Conservation (phyloP, 2,797 vertebrate genomes). For the Allobates femoralis region DNA sequence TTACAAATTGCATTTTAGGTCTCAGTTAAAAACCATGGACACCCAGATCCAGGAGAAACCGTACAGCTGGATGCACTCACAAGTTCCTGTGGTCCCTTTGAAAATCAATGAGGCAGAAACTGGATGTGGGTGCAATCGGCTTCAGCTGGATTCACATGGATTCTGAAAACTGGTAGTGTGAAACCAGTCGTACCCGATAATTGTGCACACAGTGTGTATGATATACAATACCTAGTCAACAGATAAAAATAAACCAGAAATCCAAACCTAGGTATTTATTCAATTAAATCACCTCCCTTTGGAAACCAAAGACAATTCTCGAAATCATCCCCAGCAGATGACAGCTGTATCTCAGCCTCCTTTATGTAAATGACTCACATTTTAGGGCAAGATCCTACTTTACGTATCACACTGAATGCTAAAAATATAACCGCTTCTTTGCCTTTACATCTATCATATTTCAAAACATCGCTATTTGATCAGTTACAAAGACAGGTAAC, state of each 20-base stretch:
- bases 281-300: constrained; percentile 21
- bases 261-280: constrained; percentile 6
- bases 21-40: too few relatives aligned
- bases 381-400: constrained; percentile 33
- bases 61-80: too few relatives aligned
- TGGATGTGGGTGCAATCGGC: too few relatives aligned
- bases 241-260: constrained; percentile 13
- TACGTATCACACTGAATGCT: constrained; percentile 29
- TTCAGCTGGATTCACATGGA: too few relatives aligned
- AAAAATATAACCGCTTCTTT: constrained; percentile 6
- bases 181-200: too few relatives aligned
- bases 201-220: too few relatives aligned
- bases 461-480: constrained; percentile 44
- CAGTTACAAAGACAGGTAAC: constrained; percentile 22
- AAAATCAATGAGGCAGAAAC: too few relatives aligned
- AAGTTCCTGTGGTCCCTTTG: too few relatives aligned
- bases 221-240: background rate
- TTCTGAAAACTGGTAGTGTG: too few relatives aligned
- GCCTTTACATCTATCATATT: constrained; percentile 27
- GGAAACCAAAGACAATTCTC: background rate
- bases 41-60: too few relatives aligned
- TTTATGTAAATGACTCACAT: constrained; percentile 44
- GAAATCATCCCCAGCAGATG: constrained; percentile 1
- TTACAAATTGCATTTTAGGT: too few relatives aligned
- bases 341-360: constrained; percentile 31